Base-by-base conservation (phyloP, 2,797 vertebrate genomes). In the Cryptoprocta ferox region DNA sequence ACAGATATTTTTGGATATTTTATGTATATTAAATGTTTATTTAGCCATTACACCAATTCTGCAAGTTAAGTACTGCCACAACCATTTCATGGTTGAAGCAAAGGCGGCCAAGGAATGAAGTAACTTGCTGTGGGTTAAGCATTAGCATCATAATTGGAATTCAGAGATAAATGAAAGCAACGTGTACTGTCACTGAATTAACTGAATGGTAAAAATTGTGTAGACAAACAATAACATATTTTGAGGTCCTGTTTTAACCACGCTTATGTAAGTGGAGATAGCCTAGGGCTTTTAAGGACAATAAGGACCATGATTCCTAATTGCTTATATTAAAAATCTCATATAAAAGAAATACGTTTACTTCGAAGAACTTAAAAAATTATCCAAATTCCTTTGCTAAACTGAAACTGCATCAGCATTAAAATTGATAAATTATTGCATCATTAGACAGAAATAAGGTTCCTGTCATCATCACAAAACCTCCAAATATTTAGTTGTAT, bases 171-270 rank as follows among this genome's bases (percentile, higher is more conserved):
- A 18, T 16, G 14, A 71, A 19, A 39, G 24, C 15, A 37, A 12
- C 18, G 4, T 59, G 19, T 56, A 5, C 39, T 84, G 63, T 83
- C 61, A 68, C 12, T 89, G 19, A 83, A 61, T 80, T 39, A 84
- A 84, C 59, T 65, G 26, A 85, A 85, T 18, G 2, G 75, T 96
- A 81, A 80, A 65, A 30, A 35, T 63, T 71, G 1, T 66, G 6
- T 30, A 89, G 37, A 84, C 68, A 83, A 26, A 94, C 15, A 13
- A 21, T 79, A 84, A 65, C 35, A 32, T 76, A 82, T 50, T 92
- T 66, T 83, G 59, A 88, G 10, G 2, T 94, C 32, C 30, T 42
- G 73, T 95, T 75, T 80, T 95, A 85, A 82, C 86, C 65, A 70
- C 6, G 71, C 10, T 75, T 65, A 73, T 5, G 4, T 90, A 88